phyloP scores from a whole-genome alignment of 2,113 vertebrate species.

The Sylvilagus bachmani region DNA sequence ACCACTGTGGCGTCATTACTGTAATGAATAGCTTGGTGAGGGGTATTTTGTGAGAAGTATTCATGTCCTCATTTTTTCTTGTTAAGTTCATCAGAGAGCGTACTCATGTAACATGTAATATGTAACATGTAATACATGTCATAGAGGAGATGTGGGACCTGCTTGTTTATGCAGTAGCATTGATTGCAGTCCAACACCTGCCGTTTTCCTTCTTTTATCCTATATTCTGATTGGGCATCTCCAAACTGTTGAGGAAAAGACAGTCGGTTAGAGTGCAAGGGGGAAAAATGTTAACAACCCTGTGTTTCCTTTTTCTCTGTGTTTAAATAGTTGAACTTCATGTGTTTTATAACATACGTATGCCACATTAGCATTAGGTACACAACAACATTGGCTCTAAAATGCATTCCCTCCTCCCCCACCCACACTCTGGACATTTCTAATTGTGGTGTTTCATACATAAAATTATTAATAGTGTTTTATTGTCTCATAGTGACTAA shows the following conservation, averaged over 20 bases:
- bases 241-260: neutral
- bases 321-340: neutral
- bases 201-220: neutral
- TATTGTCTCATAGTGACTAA: neutral
- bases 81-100: neutral
- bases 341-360: neutral
- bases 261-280: neutral
- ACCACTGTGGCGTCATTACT: neutral
- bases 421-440: neutral
- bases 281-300: neutral
- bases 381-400: neutral
- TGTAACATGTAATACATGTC: neutral
- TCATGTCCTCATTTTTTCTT: neutral
- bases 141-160: neutral
- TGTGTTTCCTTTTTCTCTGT: neutral
- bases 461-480: neutral
- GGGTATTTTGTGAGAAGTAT: neutral
- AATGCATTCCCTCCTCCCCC: neutral
- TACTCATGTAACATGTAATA: neutral
- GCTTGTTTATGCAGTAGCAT: neutral
- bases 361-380: neutral
- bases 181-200: conserved; percentile 2
- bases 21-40: neutral
- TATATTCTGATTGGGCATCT: neutral
- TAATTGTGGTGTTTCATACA: neutral